Conservation (phyloP, 2,888 invertebrate species). For the Mesoligia furuncula region DNA sequence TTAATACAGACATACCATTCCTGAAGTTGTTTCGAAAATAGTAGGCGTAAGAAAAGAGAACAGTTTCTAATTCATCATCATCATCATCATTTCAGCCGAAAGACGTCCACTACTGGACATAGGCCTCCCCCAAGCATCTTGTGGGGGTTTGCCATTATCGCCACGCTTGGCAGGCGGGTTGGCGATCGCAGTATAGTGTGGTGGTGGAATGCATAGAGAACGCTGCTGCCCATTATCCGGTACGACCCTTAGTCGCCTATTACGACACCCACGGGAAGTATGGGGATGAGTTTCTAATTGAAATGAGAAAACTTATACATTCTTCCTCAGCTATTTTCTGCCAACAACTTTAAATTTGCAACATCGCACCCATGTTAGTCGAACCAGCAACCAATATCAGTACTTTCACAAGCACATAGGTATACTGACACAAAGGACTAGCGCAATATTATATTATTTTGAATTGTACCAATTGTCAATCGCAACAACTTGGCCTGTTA, state of each 20-base stretch:
- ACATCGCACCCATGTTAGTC: constrained; percentile 58
- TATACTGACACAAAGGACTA: constrained; percentile 73
- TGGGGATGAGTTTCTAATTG: not conserved
- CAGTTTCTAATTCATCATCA: not conserved
- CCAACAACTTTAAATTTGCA: not conserved
- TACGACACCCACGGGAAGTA: too few relatives aligned
- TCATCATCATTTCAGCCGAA: too few relatives aligned
- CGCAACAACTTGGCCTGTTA: constrained; percentile 80
- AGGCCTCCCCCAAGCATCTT: too few relatives aligned
- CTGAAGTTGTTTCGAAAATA: not conserved
- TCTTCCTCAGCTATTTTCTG: not conserved
- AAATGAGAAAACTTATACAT: not conserved
- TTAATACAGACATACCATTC: not conserved
- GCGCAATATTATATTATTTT: constrained; percentile 72
- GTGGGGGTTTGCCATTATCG: too few relatives aligned
- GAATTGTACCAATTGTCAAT: constrained; percentile 81
- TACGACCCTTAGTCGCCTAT: too few relatives aligned
- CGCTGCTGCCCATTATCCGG: too few relatives aligned
- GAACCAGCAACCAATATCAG: constrained; percentile 59
- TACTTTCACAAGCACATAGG: constrained; percentile 71
- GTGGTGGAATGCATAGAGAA: too few relatives aligned
- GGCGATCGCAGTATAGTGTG: too few relatives aligned
- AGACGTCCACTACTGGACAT: too few relatives aligned
- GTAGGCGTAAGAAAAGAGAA: not conserved
- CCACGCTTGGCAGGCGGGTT: too few relatives aligned